A percentile compares a stretch with the other conserved stretches of the same genome.
These are phyloP conservation scores for Naja naja DNA, from an alignment of 2,113 vertebrate species.

Conservation along the genomic window DNA sequence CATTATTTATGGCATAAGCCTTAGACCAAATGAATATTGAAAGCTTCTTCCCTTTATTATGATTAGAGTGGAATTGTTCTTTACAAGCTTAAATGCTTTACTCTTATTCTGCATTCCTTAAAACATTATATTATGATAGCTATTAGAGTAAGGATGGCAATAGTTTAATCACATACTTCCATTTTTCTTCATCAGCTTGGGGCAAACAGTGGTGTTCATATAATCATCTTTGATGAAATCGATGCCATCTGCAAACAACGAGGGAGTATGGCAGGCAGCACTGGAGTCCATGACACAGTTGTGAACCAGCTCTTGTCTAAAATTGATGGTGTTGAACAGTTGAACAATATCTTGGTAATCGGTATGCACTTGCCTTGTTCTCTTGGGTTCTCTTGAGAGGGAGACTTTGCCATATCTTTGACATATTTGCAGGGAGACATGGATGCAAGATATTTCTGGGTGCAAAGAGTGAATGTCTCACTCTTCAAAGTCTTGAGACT, in stretches of 20 bases:
- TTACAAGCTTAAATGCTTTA: neutral
- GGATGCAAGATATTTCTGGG: neutral
- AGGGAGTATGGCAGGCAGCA: constrained; percentile 96
- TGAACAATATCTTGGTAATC: constrained; percentile 98
- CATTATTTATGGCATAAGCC: neutral
- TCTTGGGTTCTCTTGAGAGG: neutral
- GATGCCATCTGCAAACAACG: constrained; percentile 98
- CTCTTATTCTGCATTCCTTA: neutral
- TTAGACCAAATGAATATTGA: neutral
- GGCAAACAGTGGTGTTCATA: constrained; percentile 94
- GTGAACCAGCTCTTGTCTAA: constrained; percentile 97
- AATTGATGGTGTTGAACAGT: constrained; percentile 95
- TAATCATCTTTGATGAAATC: constrained; percentile 98
- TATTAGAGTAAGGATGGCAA: neutral
- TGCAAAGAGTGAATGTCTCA: neutral
- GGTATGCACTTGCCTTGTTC: constrained; percentile 68
- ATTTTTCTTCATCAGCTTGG: constrained; percentile 74
- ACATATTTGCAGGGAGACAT: neutral
- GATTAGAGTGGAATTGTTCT: neutral
- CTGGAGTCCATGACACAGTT: constrained; percentile 92
- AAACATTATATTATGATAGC: neutral
- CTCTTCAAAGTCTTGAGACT: neutral
- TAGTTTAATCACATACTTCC: neutral
- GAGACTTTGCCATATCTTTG: neutral
- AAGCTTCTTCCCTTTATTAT: neutral